Percentiles rank a stretch among this genome's conserved stretches.
These are phyloP conservation scores for Hirudo medicinalis DNA, from an alignment of 1,140 invertebrate species.

Conservation along the genomic window DNA sequence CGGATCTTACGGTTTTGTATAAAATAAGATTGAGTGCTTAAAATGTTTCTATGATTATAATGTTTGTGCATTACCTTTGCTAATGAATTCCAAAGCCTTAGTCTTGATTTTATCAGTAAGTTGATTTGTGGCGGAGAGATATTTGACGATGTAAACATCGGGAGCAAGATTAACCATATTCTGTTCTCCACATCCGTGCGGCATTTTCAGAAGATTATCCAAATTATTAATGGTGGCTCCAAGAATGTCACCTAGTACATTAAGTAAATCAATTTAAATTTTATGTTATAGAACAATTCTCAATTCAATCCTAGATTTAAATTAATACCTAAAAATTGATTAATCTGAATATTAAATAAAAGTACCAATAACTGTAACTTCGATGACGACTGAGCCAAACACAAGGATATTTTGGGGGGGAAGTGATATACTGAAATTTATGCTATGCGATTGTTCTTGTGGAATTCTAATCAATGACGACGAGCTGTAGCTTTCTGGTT, in stretches of 20 bases:
- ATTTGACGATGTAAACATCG: slow-evolving; percentile 70
- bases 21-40: too few species aligned
- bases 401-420: slow-evolving; percentile 1
- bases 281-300: background rate
- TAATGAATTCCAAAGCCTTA: slow-evolving; percentile 57
- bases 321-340: too few species aligned
- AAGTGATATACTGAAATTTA: background rate
- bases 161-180: slow-evolving; percentile 86
- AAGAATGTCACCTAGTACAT: slow-evolving; percentile 32
- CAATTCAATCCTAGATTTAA: background rate
- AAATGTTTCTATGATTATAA: too few species aligned
- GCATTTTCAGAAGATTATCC: slow-evolving; percentile 57
- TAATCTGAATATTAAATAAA: too few species aligned
- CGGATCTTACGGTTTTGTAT: too few species aligned
- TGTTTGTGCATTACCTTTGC: too few species aligned
- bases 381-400: background rate
- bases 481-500: background rate
- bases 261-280: background rate
- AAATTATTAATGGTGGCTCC: slow-evolving; percentile 32
- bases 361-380: slow-evolving; percentile 20
- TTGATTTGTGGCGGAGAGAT: slow-evolving; percentile 53
- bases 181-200: slow-evolving; percentile 83
- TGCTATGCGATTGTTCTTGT: slow-evolving; percentile 33
- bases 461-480: background rate
- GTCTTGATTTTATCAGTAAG: slow-evolving; percentile 52